Evolutionary conservation across 2,888 invertebrate species (phyloP), one percentile per base, ranked within the genome.

Genomic region (Protodeltote pygarga): DNA sequence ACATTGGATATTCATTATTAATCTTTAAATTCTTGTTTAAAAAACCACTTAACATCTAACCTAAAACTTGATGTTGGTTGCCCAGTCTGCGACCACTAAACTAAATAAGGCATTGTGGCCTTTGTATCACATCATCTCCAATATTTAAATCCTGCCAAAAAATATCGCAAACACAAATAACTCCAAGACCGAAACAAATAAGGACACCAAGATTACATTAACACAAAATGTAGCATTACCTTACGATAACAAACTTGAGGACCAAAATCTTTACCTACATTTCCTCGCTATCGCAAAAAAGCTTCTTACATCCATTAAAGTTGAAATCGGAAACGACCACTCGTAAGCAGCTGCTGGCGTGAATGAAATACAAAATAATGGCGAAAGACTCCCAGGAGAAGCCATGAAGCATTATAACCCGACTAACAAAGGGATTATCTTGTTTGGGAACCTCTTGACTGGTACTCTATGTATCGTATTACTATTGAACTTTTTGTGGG

Each of bases 361-460:
- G 82, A 85, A 87, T 82, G 82, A 77, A 84, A 82, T 77, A 82
- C 81, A 82, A 85, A 87, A 89, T 86, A 87, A 86, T 86, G 82
- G 81, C 75, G 47, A 71, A 75, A 79, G 68, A 77, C 77, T 83
- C 83, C 76, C 81, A 50, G 73, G 80, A 85, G 85, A 83, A 76
- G 79, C 86, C 83, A 47, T 51, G 35, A 35, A 57, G 57, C 65
- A 86, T 89, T 87, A 89, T 87, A 84, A 81, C 82, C 75, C 78
- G 76, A 76, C 83, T 84, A 87, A 88, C 88, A 89, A 89, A 84
- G 86, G 87, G 87, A 89, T 89, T 89, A 89, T 90, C 89, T 87
- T 89, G 89, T 90, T 90, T 89, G 87, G 85, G 86, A 89, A 87
- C 87, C 88, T 89, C 89, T 90, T 89, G 89, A 89, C 88, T 84